phyloP scores from a whole-genome alignment of 2,888 invertebrate genomes.

The Cerceris ruficornis region DNA sequence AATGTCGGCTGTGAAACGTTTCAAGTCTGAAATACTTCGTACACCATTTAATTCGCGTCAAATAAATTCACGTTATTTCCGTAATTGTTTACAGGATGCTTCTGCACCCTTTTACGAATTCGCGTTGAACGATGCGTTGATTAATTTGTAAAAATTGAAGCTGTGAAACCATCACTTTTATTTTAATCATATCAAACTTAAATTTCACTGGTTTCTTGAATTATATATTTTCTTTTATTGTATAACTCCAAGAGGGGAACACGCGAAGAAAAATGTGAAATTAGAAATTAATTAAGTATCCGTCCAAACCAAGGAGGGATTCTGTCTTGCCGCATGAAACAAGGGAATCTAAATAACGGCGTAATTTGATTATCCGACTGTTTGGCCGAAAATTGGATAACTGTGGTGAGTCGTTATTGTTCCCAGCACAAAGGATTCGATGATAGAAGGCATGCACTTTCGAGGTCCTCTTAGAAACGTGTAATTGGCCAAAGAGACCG shows the following conservation, averaged over 20 bases:
- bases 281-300: conserved; percentile 72
- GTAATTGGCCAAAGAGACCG: conserved; percentile 67
- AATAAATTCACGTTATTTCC: too few species aligned
- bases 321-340: conserved; percentile 38
- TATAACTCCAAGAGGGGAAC: neutral
- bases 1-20: neutral
- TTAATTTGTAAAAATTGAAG: too few species aligned
- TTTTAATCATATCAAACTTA: too few species aligned
- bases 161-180: too few species aligned
- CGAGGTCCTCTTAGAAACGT: conserved; percentile 53
- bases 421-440: conserved; percentile 68
- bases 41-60: too few species aligned
- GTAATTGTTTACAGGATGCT: too few species aligned
- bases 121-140: too few species aligned
- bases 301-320: conserved; percentile 31
- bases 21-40: neutral
- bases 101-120: too few species aligned
- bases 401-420: conserved; percentile 64
- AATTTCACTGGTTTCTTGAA: too few species aligned
- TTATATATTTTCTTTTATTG: too few species aligned
- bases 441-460: conserved; percentile 50
- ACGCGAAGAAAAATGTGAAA: conserved; percentile 61
- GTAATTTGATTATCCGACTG: conserved; percentile 73
- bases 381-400: conserved; percentile 71
- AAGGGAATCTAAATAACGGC: conserved; percentile 58